Conservation (phyloP, 2,113 vertebrate genomes). For the Tympanuchus pallidicinctus region DNA sequence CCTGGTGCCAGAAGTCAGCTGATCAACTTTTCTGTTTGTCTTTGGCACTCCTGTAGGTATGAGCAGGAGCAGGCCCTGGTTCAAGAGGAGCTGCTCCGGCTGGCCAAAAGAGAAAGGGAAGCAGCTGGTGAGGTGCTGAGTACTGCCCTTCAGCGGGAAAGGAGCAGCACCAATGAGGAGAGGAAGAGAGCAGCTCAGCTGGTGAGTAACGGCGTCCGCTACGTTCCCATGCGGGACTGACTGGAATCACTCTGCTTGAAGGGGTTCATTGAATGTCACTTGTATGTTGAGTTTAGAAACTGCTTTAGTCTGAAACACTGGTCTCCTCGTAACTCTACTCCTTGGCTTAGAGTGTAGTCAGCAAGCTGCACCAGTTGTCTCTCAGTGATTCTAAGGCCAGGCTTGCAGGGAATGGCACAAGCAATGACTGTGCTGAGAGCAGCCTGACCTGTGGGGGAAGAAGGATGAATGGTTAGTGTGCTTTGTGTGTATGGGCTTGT, state of each 20-base stretch:
- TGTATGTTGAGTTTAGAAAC: neutral
- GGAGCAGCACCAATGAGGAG: slow-evolving; percentile 68
- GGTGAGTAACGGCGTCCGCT: slow-evolving; percentile 77
- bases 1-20: neutral
- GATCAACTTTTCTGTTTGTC: neutral
- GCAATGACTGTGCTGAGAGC: neutral
- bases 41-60: slow-evolving; percentile 75
- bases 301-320: neutral
- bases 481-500: neutral
- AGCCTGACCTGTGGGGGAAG: neutral
- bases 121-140: slow-evolving; percentile 69
- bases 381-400: neutral
- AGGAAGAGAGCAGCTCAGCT: slow-evolving; percentile 75
- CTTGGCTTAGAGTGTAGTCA: neutral
- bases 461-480: neutral
- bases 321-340: neutral
- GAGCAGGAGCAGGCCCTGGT: slow-evolving; percentile 85
- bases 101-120: slow-evolving; percentile 84
- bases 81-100: slow-evolving; percentile 83
- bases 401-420: neutral
- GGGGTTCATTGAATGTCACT: neutral
- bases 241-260: neutral
- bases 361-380: neutral
- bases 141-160: slow-evolving; percentile 68
- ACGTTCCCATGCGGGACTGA: neutral